These are phyloP conservation scores for Lasaia peninsularis DNA, from an alignment of 1,140 invertebrate genomes.

Conservation along the genomic window DNA sequence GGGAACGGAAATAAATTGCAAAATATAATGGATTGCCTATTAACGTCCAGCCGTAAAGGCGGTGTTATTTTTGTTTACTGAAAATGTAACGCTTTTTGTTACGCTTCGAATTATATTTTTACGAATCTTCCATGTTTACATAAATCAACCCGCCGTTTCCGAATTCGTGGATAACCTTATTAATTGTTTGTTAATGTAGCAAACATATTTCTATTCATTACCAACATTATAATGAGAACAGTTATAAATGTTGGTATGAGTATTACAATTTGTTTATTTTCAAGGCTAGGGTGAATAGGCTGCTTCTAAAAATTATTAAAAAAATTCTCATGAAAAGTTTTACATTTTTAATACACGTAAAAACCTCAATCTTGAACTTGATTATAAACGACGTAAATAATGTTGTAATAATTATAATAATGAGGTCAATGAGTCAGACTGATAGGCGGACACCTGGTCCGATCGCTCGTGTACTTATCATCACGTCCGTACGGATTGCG, in stretches of 20 bases:
- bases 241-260: too few species aligned
- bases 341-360: too few species aligned
- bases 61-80: constrained; percentile 3
- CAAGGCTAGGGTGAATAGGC: too few species aligned
- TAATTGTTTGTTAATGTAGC: too few species aligned
- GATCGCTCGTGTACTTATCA: constrained; percentile 14
- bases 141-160: background rate
- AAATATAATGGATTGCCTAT: constrained; percentile 11
- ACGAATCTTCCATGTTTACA: background rate
- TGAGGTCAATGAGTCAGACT: constrained; percentile 7
- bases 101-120: background rate
- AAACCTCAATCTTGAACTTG: background rate
- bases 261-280: too few species aligned
- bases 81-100: background rate
- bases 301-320: too few species aligned
- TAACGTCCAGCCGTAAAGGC: constrained; percentile 5
- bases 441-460: constrained; percentile 24
- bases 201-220: too few species aligned
- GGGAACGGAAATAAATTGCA: constrained; percentile 12
- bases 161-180: background rate
- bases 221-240: too few species aligned
- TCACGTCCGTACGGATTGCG: constrained; percentile 17
- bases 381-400: constrained; percentile 1
- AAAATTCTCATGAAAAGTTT: too few species aligned
- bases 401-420: constrained; percentile 11